Evolutionary conservation across 2,888 invertebrate species (phyloP), one percentile per base, ranked within the genome.

Genomic region (Anticlea derivata): DNA sequence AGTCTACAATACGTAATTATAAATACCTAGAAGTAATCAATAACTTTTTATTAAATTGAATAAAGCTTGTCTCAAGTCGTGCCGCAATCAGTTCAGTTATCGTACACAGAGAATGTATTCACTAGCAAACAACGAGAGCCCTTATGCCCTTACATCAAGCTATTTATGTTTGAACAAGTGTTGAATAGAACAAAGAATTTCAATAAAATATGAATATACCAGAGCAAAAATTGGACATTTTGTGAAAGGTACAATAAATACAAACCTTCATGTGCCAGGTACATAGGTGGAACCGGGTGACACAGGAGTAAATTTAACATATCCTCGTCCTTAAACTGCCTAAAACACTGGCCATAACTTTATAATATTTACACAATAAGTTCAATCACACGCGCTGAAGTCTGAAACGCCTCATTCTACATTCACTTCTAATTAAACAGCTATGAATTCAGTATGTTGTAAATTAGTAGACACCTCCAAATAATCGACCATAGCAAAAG

Each of bases 231-330:
- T n/a, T 10, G 3, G 26, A 49, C 5, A 37, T 34, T 11, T 37
- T 22, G 47, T 44, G 37, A 51, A 51, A 50, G 44, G 47, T 38
- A 8, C 7, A 5, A 44, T 26, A 44, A 38, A 39, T 53, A 39
- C 63, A 50, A 73, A 54, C 88, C 87, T 88, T 83, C 70, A 67
- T 75, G 77, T 73, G 69, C 76, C 87, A 85, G 88, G 85, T 82
- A 86, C 74, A 79, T 80, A 86, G 86, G 84, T 86, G 75, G 74
- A 83, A 78, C 84, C 81, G 85, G 85, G 87, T 86, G 84, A 80
- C 82, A 83, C 82, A 75, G 75, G 70, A 75, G 75, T 73, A 75
- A 78, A 86, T 85, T n/a, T 85, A 88, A 75, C 88, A 87, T 86
- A 86, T 82, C 84, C 83, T 83, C 79, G 86, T 86, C 83, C 84